A percentile compares a stretch with the other conserved stretches of the same genome.
Conservation (phyloP, 2,113 vertebrate genomes). For the Microtus oregoni region DNA sequence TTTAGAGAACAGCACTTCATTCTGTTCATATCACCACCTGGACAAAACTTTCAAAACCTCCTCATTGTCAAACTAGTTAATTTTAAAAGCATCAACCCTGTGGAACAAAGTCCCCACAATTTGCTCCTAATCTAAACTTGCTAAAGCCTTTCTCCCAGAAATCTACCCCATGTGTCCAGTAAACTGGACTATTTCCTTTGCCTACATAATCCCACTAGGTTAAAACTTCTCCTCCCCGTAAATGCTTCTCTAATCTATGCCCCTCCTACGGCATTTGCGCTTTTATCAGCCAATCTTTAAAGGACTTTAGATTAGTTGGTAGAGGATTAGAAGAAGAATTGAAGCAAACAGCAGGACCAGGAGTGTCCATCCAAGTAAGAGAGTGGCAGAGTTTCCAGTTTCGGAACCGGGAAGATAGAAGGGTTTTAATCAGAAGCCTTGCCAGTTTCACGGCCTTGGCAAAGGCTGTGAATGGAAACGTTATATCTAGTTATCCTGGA, state of each 20-base stretch:
- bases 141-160: slow-evolving; percentile 5
- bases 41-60: slow-evolving; percentile 31
- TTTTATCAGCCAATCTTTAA: background rate
- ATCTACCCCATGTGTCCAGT: background rate
- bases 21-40: background rate
- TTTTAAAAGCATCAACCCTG: slow-evolving; percentile 4
- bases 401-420: background rate
- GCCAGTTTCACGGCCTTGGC: background rate
- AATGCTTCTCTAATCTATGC: slow-evolving; percentile 34
- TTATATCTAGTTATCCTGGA: background rate
- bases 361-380: background rate
- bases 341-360: background rate
- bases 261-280: background rate
- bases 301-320: slow-evolving; percentile 18
- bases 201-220: background rate
- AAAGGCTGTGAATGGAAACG: background rate
- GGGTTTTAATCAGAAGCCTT: background rate
- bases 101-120: background rate
- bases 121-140: background rate
- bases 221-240: slow-evolving; percentile 22
- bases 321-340: background rate
- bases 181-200: slow-evolving; percentile 21
- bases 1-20: slow-evolving; percentile 2
- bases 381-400: background rate
- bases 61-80: slow-evolving; percentile 45